Evolutionary conservation across 2,797 vertebrate genomes (phyloP), one percentile per base, ranked within the genome.

Genomic region (Rhincodon typus): DNA sequence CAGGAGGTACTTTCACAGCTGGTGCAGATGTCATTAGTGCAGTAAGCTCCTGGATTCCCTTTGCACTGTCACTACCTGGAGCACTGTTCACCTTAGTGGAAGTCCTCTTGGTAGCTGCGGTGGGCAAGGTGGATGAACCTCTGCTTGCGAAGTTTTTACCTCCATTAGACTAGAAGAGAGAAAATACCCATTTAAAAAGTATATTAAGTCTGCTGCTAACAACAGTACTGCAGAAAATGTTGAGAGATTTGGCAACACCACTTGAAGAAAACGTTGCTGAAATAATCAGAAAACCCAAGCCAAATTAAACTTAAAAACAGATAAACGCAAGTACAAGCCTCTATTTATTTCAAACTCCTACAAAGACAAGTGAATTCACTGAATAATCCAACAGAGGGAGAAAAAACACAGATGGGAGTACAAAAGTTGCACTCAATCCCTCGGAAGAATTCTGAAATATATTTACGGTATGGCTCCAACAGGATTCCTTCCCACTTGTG

Each of bases 61-160:
- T 97, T 57, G 96, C 74, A 66, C 94, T 34, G 82, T 96, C 97
- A 77, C 96, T 87, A 95, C 97, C 97, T 96, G 97, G 97, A 95
- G 96, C 79, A 67, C 96, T 79, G 82, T 94, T 96, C 96, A 96
- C 94, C 95, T 97, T 97, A 53, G 96, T 96, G 96, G 97, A 96
- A 2, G 17, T 53, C 96, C 96, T 97, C 96, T 97, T 98, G 96
- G 96, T 96, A 96, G 96, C 95, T 77, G 96, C 88, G 30, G 91
- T 38, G 1, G 96, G 95, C 42, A 95, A 34, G 34, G 84, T 30
- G 4, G 96, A 95, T 50, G 96, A 10, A 94, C 97, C 96, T 96
- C 98, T 98, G 97, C 96, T 98, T 96, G 97, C 97, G 96, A 96
- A 96, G 96, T 96, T 95, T 30, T 96, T 97, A 96, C 94, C 97